These are phyloP conservation scores for Triplophysa siluroides DNA, from an alignment of 2,113 vertebrate genomes.

Conservation along the genomic window DNA sequence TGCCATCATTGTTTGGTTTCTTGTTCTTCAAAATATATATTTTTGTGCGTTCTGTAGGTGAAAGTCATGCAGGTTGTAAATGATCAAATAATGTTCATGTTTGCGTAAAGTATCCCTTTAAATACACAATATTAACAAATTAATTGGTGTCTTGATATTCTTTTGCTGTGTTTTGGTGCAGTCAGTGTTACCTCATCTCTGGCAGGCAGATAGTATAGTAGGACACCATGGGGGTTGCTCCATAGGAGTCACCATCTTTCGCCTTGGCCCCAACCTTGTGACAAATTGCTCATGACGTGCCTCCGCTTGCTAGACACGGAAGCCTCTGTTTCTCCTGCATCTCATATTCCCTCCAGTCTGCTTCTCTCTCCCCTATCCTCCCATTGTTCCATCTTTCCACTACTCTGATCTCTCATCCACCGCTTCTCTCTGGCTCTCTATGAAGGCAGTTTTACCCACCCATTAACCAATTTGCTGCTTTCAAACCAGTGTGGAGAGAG, in stretches of 20 bases:
- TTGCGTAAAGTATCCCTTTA: too few relatives aligned
- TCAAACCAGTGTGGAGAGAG: neutral
- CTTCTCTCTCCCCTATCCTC: neutral
- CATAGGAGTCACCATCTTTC: constrained; percentile 58
- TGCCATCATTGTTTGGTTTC: too few relatives aligned
- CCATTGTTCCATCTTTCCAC: constrained; percentile 1
- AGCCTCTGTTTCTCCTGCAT: constrained; percentile 54
- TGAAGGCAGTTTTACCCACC: neutral
- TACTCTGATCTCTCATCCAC: constrained; percentile 1
- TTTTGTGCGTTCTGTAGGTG: too few relatives aligned
- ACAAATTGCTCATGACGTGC: constrained; percentile 74
- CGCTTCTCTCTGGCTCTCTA: neutral
- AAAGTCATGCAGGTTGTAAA: too few relatives aligned
- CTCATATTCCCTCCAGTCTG: neutral
- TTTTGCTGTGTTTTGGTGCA: constrained; percentile 10
- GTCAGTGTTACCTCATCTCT: neutral
- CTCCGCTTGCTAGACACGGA: constrained; percentile 71
- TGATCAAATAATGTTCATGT: too few relatives aligned
- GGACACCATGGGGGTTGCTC: neutral
- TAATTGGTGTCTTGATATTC: too few relatives aligned
- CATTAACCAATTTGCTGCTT: neutral
- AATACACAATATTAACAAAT: too few relatives aligned
- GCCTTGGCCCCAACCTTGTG: constrained; percentile 56
- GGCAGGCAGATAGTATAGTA: constrained; percentile 1
- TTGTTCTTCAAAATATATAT: too few relatives aligned